phyloP scores from a whole-genome alignment of 2,797 vertebrate species.

The Amblyopsis hoosieri region DNA sequence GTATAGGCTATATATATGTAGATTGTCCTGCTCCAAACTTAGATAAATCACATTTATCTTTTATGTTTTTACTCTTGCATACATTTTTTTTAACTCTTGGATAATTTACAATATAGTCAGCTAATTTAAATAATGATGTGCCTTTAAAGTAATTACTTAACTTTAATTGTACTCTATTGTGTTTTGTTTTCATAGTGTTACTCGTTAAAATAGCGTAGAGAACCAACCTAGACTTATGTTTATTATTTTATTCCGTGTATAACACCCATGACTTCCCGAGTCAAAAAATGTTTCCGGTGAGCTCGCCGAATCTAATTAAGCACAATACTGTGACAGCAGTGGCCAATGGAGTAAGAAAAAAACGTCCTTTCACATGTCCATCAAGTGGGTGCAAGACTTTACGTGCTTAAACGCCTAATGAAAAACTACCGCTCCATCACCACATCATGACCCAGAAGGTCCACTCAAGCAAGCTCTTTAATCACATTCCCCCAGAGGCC shows the following conservation, averaged over 20 bases:
- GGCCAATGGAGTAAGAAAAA: background rate
- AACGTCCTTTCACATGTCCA: conserved; percentile 46
- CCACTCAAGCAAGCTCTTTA: conserved; percentile 28
- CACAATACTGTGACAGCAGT: conserved; percentile 66
- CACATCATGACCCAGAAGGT: conserved; percentile 53
- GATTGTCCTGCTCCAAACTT: too few relatives aligned
- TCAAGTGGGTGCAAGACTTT: conserved; percentile 58
- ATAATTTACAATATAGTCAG: too few relatives aligned
- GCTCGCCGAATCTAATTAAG: conserved; percentile 62
- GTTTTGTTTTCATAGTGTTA: too few relatives aligned
- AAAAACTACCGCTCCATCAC: conserved; percentile 38
- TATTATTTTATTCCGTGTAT: background rate
- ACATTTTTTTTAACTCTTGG: too few relatives aligned
- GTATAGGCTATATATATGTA: too few relatives aligned
- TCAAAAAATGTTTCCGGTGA: conserved; percentile 66
- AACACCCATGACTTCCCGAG: background rate
- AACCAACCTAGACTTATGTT: background rate
- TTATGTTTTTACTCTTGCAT: too few relatives aligned
- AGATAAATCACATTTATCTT: too few relatives aligned
- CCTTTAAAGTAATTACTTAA: too few relatives aligned
- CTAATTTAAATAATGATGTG: too few relatives aligned
- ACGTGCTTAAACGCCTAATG: conserved; percentile 64
- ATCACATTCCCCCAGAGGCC: conserved; percentile 43
- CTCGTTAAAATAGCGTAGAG: background rate
- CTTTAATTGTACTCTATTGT: too few relatives aligned